Evolutionary conservation across 2,797 vertebrate species (phyloP).

Genomic region (Aratinga solstitialis): DNA sequence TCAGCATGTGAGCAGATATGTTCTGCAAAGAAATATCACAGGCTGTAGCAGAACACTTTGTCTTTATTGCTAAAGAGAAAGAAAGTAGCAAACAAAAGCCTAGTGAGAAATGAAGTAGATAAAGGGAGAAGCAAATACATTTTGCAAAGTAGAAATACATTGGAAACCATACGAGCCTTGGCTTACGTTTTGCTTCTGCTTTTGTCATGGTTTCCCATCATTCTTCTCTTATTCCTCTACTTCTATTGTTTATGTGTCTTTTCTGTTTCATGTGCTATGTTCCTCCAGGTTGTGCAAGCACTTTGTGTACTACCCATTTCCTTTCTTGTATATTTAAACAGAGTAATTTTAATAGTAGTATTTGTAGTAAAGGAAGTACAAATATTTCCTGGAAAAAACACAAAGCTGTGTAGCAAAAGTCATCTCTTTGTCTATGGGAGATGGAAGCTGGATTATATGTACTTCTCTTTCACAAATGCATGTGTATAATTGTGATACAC

Average conservation of each 20-base stretch:
- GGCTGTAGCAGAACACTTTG: background rate
- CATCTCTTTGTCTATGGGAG: background rate
- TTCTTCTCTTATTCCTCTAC: background rate
- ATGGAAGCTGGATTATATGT: background rate
- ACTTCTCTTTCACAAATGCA: background rate
- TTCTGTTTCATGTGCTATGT: background rate
- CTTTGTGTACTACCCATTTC: background rate
- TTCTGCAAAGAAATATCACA: background rate
- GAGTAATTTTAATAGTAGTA: background rate
- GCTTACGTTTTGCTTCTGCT: background rate
- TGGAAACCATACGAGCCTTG: background rate
- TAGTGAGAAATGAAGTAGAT: background rate
- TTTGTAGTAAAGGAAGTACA: constrained; percentile 6
- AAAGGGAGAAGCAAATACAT: background rate
- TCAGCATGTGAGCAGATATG: background rate
- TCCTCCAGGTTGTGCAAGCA: background rate
- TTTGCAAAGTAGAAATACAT: background rate
- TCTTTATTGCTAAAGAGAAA: background rate
- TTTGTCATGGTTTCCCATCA: background rate
- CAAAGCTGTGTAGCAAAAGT: background rate
- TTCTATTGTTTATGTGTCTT: background rate
- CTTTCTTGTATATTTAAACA: background rate
- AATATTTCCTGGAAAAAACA: background rate
- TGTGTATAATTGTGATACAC: background rate
- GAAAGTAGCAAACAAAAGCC: background rate